Evolutionary conservation across 2,113 vertebrate genomes (phyloP).

Genomic region (Malurus melanocephalus): DNA sequence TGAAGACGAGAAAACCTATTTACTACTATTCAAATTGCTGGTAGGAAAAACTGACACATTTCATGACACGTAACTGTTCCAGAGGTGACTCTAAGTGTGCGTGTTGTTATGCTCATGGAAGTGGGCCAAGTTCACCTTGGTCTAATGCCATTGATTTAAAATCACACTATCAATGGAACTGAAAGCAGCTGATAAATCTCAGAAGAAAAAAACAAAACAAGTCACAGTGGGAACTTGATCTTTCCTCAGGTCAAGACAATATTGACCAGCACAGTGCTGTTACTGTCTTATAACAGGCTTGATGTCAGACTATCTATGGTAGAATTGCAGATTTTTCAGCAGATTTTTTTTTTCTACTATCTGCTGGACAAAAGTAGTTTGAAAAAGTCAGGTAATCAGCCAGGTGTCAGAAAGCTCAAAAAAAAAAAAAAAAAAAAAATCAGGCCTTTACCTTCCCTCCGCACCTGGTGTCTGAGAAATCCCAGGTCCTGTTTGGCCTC

Average conservation of each 20-base stretch:
- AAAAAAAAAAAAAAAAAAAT: background rate
- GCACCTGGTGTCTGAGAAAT: background rate
- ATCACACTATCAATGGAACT: background rate
- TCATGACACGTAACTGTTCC: background rate
- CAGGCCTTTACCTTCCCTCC: accelerated
- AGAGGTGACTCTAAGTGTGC: background rate
- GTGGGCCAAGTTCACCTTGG: background rate
- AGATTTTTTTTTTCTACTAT: background rate
- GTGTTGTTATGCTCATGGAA: background rate
- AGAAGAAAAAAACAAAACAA: background rate
- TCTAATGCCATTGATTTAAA: background rate
- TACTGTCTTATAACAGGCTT: background rate
- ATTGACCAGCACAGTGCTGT: background rate
- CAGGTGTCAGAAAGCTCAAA: background rate
- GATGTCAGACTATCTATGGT: background rate
- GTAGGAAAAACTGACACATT: background rate
- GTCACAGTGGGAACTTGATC: background rate
- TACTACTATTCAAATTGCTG: background rate
- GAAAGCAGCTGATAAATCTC: background rate
- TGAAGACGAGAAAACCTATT: background rate
- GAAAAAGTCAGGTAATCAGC: background rate
- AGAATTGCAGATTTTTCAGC: background rate
- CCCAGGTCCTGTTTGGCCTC: background rate
- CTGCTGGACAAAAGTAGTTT: background rate
- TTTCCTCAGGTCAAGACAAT: background rate